Conservation (phyloP, 2,888 invertebrate genomes). For the Zelleria hepariella region DNA sequence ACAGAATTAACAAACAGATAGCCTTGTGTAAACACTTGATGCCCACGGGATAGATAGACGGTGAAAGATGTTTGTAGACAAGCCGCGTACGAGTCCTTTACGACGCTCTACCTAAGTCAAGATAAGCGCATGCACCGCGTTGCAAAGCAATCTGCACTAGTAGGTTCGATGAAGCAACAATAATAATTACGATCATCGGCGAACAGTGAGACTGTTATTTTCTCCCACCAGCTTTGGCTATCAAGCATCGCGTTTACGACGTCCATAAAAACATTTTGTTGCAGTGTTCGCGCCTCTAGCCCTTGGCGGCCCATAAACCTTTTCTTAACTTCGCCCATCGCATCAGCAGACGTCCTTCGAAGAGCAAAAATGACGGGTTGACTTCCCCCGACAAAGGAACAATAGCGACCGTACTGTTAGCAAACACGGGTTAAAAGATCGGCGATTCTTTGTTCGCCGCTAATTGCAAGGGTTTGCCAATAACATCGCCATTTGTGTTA, state of each 20-base stretch:
- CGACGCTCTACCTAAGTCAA: neutral
- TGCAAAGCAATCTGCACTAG: neutral
- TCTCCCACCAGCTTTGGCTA: neutral
- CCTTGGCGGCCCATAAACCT: conserved; percentile 56
- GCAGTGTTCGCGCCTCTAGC: conserved; percentile 30
- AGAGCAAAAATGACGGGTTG: conserved; percentile 47
- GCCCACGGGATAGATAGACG: neutral
- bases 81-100: neutral
- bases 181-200: conserved; percentile 3
- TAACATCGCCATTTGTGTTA: conserved; percentile 38
- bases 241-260: conserved; percentile 31
- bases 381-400: conserved; percentile 33
- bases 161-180: neutral
- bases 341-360: conserved; percentile 21
- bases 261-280: conserved; percentile 50
- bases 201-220: conserved; percentile 1
- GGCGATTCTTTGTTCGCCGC: conserved; percentile 41
- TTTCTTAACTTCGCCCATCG: conserved; percentile 34
- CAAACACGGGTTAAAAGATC: conserved; percentile 35
- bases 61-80: neutral
- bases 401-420: conserved; percentile 40
- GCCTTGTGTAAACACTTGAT: neutral
- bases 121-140: neutral
- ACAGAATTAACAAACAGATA: too few relatives aligned
- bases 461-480: conserved; percentile 62